Evolutionary conservation across 2,113 vertebrate genomes (phyloP).

Genomic region (Salvelinus alpinus): DNA sequence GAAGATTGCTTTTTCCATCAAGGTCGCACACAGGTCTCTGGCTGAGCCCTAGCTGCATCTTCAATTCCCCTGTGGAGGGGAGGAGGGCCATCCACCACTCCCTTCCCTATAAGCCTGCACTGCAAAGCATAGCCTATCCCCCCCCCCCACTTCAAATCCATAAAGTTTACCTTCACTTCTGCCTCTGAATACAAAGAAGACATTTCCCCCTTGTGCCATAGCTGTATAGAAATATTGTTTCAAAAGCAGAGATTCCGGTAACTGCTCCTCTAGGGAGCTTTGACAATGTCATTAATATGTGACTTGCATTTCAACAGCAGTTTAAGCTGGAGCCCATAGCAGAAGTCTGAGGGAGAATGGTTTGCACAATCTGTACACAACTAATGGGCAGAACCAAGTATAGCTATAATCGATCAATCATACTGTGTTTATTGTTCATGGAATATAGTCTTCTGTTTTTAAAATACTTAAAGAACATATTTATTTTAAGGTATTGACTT

Average conservation of each 20-base stretch:
- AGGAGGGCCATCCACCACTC: background rate
- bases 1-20: conserved; percentile 69
- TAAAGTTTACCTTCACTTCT: conserved; percentile 60
- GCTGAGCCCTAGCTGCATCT: conserved; percentile 52
- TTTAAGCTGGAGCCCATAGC: conserved; percentile 22
- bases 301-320: conserved; percentile 26
- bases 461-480: too few species aligned
- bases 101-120: conserved; percentile 31
- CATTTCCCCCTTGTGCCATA: conserved; percentile 47
- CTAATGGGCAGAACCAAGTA: background rate
- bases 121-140: conserved; percentile 56
- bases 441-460: too few species aligned
- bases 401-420: too few species aligned
- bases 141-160: conserved; percentile 56
- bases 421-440: too few species aligned
- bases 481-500: too few species aligned
- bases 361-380: conserved; percentile 11
- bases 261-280: conserved; percentile 42
- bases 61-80: conserved; percentile 46
- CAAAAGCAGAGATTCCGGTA: conserved; percentile 36
- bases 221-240: conserved; percentile 23
- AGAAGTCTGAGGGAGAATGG: background rate
- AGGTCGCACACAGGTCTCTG: conserved; percentile 68
- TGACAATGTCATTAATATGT: background rate
- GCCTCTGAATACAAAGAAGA: conserved; percentile 64